Percentiles rank a stretch among this genome's conserved stretches.
These are phyloP conservation scores for Liasis olivaceus DNA, from an alignment of 2,797 vertebrate genomes.

Conservation along the genomic window DNA sequence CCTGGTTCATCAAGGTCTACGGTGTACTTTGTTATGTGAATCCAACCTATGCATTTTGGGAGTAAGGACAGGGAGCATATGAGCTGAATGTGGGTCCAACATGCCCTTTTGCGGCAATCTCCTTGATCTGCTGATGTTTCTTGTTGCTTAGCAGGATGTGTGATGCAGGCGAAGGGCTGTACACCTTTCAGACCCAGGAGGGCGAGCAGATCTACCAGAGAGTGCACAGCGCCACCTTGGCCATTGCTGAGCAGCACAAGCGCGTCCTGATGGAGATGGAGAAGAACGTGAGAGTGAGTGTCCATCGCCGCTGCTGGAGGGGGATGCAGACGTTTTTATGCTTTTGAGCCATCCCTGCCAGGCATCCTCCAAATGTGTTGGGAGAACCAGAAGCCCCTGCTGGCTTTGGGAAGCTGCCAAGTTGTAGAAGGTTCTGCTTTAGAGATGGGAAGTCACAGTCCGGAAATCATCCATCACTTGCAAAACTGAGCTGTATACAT, in stretches of 20 bases:
- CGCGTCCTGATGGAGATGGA: conserved; percentile 92
- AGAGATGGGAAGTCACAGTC: not conserved
- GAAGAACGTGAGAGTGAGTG: conserved; percentile 88
- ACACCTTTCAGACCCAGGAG: conserved; percentile 95
- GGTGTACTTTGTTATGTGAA: no score
- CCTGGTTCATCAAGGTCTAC: no score
- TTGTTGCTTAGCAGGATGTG: conserved; percentile 82
- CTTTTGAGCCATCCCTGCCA: not conserved
- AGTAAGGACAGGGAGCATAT: not conserved
- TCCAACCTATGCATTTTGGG: no score
- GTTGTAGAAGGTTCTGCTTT: not conserved
- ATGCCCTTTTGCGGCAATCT: not conserved
- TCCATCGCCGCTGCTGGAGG: accelerated
- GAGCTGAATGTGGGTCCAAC: not conserved
- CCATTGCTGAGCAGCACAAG: conserved; percentile 95
- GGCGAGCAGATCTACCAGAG: conserved; percentile 97
- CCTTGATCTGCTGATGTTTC: not conserved
- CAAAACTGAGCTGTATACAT: not conserved
- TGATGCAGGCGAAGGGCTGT: conserved; percentile 93
- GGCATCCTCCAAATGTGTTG: not conserved
- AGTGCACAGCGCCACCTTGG: conserved; percentile 90
- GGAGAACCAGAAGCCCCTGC: not conserved
- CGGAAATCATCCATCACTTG: not conserved
- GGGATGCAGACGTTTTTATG: not conserved
- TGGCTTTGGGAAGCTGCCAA: not conserved